These are phyloP conservation scores for Capitella teleta DNA, from an alignment of 1,140 invertebrate genomes.

Conservation along the genomic window DNA sequence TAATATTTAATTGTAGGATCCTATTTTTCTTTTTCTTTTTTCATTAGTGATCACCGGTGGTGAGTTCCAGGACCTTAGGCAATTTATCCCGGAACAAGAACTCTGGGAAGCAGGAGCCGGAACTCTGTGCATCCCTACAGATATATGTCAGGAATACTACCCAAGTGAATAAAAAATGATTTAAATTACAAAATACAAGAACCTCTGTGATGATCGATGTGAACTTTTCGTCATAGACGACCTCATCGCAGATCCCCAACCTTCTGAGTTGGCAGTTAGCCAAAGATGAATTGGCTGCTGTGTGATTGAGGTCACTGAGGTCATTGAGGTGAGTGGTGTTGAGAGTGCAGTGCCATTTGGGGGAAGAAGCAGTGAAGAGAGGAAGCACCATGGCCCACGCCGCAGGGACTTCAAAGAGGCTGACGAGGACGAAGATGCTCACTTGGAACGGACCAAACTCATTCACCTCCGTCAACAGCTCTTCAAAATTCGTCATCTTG, in stretches of 20 bases:
- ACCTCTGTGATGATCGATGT: neutral
- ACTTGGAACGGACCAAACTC: conserved; percentile 26
- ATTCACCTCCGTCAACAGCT: conserved; percentile 19
- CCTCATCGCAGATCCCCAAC: neutral
- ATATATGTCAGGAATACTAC: too few species aligned
- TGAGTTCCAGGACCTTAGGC: too few species aligned
- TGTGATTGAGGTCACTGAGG: too few species aligned
- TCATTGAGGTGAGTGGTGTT: neutral
- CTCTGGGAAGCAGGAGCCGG: too few species aligned
- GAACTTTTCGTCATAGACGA: neutral
- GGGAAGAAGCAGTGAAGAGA: conserved; percentile 19
- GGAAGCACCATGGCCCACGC: conserved; percentile 32
- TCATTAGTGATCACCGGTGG: too few species aligned
- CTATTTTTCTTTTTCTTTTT: too few species aligned
- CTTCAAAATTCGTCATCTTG: conserved; percentile 18
- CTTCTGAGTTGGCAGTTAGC: neutral
- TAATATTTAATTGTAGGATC: too few species aligned
- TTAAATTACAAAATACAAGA: too few species aligned
- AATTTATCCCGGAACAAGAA: too few species aligned
- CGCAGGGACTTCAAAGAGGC: conserved; percentile 26
- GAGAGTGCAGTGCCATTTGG: conserved; percentile 14
- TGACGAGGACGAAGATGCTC: conserved; percentile 25
- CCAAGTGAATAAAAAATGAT: too few species aligned
- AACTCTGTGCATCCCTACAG: too few species aligned
- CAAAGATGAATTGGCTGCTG: neutral